Base-by-base conservation (phyloP, 2,113 vertebrate genomes). In the Helogale parvula region DNA sequence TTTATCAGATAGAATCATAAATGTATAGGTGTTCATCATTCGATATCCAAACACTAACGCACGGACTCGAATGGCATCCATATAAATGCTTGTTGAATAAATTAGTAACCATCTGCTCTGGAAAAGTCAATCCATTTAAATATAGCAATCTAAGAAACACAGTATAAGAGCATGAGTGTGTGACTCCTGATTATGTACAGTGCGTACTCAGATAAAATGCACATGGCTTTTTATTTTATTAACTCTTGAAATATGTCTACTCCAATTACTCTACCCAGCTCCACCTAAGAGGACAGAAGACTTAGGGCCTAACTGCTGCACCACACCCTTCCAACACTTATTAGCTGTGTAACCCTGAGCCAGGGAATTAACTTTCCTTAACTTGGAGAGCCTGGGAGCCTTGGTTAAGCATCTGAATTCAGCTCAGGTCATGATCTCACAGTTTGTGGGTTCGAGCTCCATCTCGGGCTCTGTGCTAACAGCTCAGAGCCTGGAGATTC, bases 101-200 rank as follows among this genome's bases (percentile, higher is more conserved):
- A 76, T 80, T 83, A 87, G 77, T 94, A 79, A 79, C 17, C 5
- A 84, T 19, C 13, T 76, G n/a, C 8, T 89, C 68, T 90, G 57
- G 3, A 80, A 92, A 94, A 92, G 15, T 41, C 38, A 95, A 69
- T 13, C 6, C 35, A 85, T 74, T 90, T 83, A 94, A 94, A 90
- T 52, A 74, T 19, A 92, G 5, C 41, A 68, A 82, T 65, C 27
- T 79, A 47, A 90, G 83, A 88, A 92, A 96, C 65, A 69, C 12
- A n/a, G 25, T 54, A 81, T 15, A 90, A 17, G 15, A 84, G 87
- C 11, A 93, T 80, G 8, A 90, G 33, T 71, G 52, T 65, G 10
- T 65, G 54, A 94, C 27, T 92, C n/a, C 27, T 80, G 52, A 95
- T 8, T 82, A 38, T 87, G 69, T 8, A 19, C 3, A 81, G 4